Evolutionary conservation across 2,888 invertebrate species (phyloP), one percentile per base, ranked within the genome.

Genomic region (Eupithecia tripunctaria): DNA sequence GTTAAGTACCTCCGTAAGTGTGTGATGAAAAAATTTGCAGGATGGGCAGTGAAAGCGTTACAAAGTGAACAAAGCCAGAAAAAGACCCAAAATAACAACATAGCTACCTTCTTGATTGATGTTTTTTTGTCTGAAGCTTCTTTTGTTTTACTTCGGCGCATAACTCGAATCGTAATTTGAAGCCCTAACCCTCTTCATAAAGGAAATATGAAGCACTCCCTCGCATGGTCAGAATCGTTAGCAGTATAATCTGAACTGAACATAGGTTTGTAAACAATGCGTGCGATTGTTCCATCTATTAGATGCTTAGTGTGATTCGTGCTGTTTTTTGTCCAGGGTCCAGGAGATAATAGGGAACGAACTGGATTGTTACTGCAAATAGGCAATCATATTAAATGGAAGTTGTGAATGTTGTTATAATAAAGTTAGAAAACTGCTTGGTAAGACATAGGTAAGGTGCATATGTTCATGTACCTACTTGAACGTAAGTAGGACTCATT

Each of bases 151-250:
- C 56, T 56, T 56, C 56, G 14, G 14, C 15, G 18, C 18, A 51
- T 21, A 27, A 14, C 51, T 51, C 10, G 27, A 25, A 41, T 27
- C 14, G 41, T 41, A 63, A 68, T 71, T 67, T 32, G 27, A 25
- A 67, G 71, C 64, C 66, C 56, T 56, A 67, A 67, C 68, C 60
- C 56, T 43, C 65, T 63, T 62, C 43, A 38, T 68, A 65, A 60
- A 68, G 65, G 41, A 74, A 66, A 67, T 29, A 63, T 63, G 18
- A 67, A 67, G 41, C 29, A 21, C 63, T 18, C 69, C 76, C 78
- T 88, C 82, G 86, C 87, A 87, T 88, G 86, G 82, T 83, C 80
- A 75, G 67, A 76, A 79, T 86, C 87, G 85, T 87, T 87, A 88
- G 77, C 64, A 36, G 21, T 36, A 21, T 63, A 63, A 32, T n/a